phyloP scores from a whole-genome alignment of 2,888 invertebrate genomes.

The Spatulosminthurus flaviceps region DNA sequence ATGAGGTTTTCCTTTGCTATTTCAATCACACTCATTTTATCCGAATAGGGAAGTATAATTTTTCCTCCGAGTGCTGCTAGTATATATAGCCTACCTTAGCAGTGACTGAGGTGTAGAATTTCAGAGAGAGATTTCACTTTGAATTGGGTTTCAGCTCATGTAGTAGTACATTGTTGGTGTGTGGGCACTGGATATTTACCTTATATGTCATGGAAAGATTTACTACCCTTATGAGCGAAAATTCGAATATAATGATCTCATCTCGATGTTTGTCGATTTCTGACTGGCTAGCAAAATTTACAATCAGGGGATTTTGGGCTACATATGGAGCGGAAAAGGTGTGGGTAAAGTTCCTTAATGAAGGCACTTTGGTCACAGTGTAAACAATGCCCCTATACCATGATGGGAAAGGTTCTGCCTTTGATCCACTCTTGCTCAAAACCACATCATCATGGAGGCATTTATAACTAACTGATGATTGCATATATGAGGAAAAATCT shows the following conservation, averaged over 20 bases:
- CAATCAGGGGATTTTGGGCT: conserved; percentile 10
- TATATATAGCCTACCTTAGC: too few relatives aligned
- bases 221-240: background rate
- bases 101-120: too few relatives aligned
- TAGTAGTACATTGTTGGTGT: too few relatives aligned
- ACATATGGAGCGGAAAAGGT: background rate
- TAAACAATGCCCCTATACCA: conserved; percentile 39
- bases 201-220: too few relatives aligned
- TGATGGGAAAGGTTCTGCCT: background rate
- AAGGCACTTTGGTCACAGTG: conserved; percentile 38
- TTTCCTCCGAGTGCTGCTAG: too few relatives aligned
- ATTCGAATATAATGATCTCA: background rate
- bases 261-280: conserved; percentile 6
- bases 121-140: too few relatives aligned
- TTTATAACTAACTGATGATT: conserved; percentile 19
- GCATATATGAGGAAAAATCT: background rate
- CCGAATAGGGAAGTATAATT: too few relatives aligned
- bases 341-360: conserved; percentile 37
- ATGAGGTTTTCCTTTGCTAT: too few relatives aligned
- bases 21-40: too few relatives aligned
- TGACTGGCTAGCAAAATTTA: conserved; percentile 19
- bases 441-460: conserved; percentile 37
- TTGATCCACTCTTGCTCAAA: conserved; percentile 31
- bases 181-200: too few relatives aligned
- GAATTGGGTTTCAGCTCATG: too few relatives aligned